phyloP scores from a whole-genome alignment of 2,888 invertebrate species.

The Phalera bucephala region DNA sequence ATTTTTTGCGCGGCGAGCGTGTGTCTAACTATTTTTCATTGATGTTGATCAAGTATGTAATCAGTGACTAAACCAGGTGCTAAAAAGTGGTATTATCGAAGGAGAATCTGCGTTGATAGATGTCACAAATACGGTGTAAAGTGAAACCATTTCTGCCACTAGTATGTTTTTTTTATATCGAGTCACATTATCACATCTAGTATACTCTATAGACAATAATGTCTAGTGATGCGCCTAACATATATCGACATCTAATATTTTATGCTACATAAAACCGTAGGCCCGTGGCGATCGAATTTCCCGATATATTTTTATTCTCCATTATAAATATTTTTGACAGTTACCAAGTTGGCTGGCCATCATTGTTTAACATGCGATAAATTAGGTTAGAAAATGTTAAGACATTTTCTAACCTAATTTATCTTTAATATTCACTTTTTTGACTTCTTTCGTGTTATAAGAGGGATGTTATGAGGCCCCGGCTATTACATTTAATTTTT shows the following conservation, averaged over 20 bases:
- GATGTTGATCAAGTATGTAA: no score
- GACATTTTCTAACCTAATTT: neutral
- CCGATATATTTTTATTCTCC: neutral
- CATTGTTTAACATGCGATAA: conserved; percentile 28
- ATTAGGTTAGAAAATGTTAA: conserved; percentile 7
- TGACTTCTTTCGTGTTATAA: no score
- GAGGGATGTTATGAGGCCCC: no score
- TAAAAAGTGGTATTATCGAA: no score
- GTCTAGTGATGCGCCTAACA: conserved; percentile 59
- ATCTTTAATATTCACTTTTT: neutral
- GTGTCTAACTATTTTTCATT: no score
- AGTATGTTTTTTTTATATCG: no score
- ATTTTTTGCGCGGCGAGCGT: no score
- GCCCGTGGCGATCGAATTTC: neutral
- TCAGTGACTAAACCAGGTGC: no score
- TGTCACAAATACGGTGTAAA: no score
- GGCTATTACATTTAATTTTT: no score
- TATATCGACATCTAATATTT: conserved; percentile 65
- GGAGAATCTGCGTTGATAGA: no score
- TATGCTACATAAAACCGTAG: conserved; percentile 42
- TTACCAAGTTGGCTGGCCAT: conserved; percentile 3
- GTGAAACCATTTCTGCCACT: no score
- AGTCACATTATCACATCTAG: conserved; percentile 45
- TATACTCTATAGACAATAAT: neutral
- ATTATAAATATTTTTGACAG: conserved; percentile 2